These are phyloP conservation scores for Rhingia campestris DNA, from an alignment of 2,888 invertebrate genomes.

Conservation along the genomic window DNA sequence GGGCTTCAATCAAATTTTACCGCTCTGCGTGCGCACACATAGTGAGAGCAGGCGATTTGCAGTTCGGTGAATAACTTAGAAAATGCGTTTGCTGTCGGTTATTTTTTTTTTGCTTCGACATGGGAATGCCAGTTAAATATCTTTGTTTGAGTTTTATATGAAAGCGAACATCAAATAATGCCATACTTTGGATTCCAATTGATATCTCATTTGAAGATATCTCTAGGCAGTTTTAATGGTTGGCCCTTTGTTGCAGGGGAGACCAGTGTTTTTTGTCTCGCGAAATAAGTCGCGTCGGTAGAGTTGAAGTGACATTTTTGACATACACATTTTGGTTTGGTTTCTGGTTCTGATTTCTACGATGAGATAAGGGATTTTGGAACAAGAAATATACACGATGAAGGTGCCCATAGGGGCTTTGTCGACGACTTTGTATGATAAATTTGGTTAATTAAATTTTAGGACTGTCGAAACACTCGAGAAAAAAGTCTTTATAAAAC, in stretches of 20 bases:
- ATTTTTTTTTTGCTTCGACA: background rate
- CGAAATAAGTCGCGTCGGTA: conserved; percentile 18
- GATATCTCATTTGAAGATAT: conserved; percentile 76
- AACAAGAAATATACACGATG: background rate
- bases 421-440: background rate
- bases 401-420: background rate
- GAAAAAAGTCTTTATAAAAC: too few relatives aligned
- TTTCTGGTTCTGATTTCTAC: conserved; percentile 15
- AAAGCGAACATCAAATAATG: conserved; percentile 75
- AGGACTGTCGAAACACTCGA: too few relatives aligned
- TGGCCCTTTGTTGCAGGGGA: background rate
- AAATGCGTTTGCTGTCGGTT: conserved; percentile 46
- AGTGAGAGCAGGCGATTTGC: background rate
- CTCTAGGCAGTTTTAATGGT: conserved; percentile 23
- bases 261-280: background rate
- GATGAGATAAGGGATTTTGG: conserved; percentile 46
- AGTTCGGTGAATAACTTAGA: conserved; percentile 68
- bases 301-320: conserved; percentile 45
- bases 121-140: conserved; percentile 56
- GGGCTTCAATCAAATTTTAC: conserved; percentile 71
- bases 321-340: conserved; percentile 41
- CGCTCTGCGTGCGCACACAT: conserved; percentile 22
- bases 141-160: conserved; percentile 72
- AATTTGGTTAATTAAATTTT: background rate
- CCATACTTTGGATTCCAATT: conserved; percentile 77